phyloP scores from a whole-genome alignment of 2,113 vertebrate genomes.

The Brevimyrus niger region DNA sequence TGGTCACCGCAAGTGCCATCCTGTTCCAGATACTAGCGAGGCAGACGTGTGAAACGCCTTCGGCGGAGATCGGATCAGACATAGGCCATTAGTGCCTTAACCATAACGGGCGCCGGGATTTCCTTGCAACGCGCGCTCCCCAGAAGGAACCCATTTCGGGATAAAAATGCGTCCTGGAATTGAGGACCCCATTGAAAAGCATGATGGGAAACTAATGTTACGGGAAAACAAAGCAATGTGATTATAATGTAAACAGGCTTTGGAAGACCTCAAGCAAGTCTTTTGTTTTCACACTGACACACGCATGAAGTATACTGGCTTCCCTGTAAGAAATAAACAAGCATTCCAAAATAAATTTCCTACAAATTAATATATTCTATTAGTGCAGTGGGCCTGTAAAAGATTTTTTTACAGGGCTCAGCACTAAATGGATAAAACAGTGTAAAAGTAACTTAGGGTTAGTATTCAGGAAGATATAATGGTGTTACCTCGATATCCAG shows the following conservation, averaged over 20 bases:
- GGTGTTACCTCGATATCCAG: conserved; percentile 7
- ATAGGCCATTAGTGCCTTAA: conserved; percentile 45
- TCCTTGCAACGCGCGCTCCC: conserved; percentile 30
- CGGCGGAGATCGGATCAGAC: conserved; percentile 46
- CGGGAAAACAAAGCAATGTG: conserved; percentile 29
- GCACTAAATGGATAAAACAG: background rate
- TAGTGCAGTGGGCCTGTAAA: background rate
- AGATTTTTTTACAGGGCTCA: background rate
- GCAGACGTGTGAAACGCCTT: conserved; percentile 45
- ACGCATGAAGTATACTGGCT: conserved; percentile 41
- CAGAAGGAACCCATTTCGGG: conserved; percentile 32
- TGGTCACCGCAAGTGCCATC: conserved; percentile 41
- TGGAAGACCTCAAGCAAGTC: conserved; percentile 29
- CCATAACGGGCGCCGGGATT: conserved; percentile 40
- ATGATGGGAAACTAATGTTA: conserved; percentile 36
- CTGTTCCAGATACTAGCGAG: conserved; percentile 33
- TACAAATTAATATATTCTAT: conserved; percentile 15
- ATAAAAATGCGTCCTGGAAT: conserved; percentile 24
- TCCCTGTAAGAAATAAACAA: conserved; percentile 33
- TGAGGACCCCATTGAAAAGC: conserved; percentile 21
- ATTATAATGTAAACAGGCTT: conserved; percentile 40
- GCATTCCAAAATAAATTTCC: conserved; percentile 30
- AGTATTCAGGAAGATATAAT: background rate
- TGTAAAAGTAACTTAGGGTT: background rate
- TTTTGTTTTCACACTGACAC: conserved; percentile 24